phyloP scores from a whole-genome alignment of 2,113 vertebrate genomes.

The Serilophus lunatus region DNA sequence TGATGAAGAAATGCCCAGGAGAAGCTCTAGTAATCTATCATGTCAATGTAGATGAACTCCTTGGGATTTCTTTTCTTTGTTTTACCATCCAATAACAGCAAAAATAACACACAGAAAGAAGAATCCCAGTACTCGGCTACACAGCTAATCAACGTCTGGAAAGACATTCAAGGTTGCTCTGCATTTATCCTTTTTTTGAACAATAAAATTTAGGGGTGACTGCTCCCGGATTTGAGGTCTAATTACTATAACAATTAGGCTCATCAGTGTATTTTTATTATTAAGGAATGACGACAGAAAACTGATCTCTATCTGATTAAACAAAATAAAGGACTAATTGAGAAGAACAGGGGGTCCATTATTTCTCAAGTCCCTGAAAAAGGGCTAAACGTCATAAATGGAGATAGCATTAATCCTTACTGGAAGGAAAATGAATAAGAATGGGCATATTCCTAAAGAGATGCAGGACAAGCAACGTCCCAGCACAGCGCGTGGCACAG shows the following conservation, averaged over 20 bases:
- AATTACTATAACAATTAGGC: conserved; percentile 10
- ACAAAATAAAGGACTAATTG: conserved; percentile 18
- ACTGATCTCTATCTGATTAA: conserved; percentile 11
- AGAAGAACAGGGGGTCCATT: background rate
- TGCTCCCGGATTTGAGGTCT: conserved; percentile 19
- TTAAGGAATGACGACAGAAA: background rate
- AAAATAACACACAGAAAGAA: conserved; percentile 28
- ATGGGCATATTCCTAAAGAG: background rate
- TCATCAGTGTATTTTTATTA: conserved; percentile 29
- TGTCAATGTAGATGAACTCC: conserved; percentile 52
- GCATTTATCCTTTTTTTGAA: background rate
- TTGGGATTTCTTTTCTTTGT: conserved; percentile 60
- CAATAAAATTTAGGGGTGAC: conserved; percentile 25
- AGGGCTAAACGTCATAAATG: background rate
- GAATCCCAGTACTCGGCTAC: background rate
- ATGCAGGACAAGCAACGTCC: fast-evolving
- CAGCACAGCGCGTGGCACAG: fast-evolving
- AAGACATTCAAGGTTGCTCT: conserved; percentile 37
- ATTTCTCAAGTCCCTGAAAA: background rate
- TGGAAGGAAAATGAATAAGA: background rate
- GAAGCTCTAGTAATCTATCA: conserved; percentile 52
- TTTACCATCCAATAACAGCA: conserved; percentile 43
- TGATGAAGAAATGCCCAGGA: conserved; percentile 64
- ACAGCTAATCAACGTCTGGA: conserved; percentile 23
- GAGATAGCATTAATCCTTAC: background rate